Conservation (phyloP, 2,113 vertebrate species). For the Serilophus lunatus region DNA sequence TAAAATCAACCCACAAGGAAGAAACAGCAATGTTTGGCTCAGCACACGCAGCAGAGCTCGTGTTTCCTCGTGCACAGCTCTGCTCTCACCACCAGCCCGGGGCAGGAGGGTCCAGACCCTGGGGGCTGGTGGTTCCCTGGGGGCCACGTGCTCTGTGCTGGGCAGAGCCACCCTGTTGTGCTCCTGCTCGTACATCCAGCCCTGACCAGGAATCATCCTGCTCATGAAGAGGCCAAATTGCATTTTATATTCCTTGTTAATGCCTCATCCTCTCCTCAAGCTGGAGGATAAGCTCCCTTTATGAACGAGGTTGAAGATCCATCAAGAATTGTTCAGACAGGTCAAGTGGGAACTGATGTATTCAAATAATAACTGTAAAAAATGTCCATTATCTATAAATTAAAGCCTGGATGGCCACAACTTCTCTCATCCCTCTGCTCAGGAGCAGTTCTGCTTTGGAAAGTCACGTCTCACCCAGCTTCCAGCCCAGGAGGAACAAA, state of each 20-base stretch:
- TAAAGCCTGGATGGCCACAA: not conserved
- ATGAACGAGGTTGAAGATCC: not conserved
- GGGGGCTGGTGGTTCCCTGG: not conserved
- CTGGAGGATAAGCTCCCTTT: not conserved
- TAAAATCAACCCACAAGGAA: not conserved
- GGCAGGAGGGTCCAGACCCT: not conserved
- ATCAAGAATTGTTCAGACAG: constrained; percentile 20
- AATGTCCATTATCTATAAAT: not conserved
- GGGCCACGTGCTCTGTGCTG: no score
- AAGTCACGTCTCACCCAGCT: not conserved
- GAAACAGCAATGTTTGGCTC: not conserved
- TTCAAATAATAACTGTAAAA: not conserved
- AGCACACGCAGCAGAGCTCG: accelerated
- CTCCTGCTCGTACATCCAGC: not conserved
- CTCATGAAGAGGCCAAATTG: not conserved
- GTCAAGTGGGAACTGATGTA: constrained; percentile 21
- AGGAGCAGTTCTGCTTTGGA: not conserved
- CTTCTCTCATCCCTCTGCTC: not conserved
- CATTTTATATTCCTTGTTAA: constrained; percentile 17
- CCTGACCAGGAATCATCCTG: not conserved
- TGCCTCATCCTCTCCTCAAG: not conserved
- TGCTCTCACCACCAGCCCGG: accelerated
- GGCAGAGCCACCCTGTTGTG: accelerated
- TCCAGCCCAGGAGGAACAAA: not conserved
- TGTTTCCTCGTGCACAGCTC: accelerated